Evolutionary conservation across 1,140 invertebrate genomes (phyloP), one percentile per base, ranked within the genome.

Genomic region (Drosophila lowei): DNA sequence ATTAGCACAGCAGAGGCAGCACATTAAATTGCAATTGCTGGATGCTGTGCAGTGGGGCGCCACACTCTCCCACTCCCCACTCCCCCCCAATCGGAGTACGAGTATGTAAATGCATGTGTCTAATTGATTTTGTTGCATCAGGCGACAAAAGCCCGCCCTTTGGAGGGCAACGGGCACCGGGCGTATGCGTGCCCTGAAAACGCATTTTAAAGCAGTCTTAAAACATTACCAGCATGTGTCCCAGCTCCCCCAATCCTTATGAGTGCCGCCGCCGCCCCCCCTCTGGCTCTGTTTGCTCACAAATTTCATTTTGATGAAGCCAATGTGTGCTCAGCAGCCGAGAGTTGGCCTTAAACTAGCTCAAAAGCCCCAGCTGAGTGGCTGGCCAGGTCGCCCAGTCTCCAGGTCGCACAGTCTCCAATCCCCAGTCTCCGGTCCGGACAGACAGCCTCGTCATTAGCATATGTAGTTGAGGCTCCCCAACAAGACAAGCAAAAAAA

Each of bases 281-380:
- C 9, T 23, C 34, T 42, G 21, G 8, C 30, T 66, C 57, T 85
- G 80, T 79, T 80, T 85, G 58, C 67, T 72, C 62, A 71, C 81
- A 86, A 86, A 85, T 85, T 86, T 86, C 72, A 80, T 85, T 85
- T 85, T 85, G 81, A 85, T 85, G 80, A 77, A 80, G 80, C 81
- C 73, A 74, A 74, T 75, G 70, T 74, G 54, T 50, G 62, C 46
- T 21, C 15, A 65, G 56, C 49, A 72, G 66, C 62, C 60, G 70
- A 71, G 71, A 74, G 71, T 66, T 80, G 80, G 72, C 81, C 81
- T 74, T 86, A 86, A 80, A 85, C 77, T 79, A 76, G 77, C 80
- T 85, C 57, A 80, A 79, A 79, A 74, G 72, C 59, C 72, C 61
- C 60, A 66, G 63, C 64, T 67, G 73, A 86, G 80, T 86, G 83